A percentile compares a stretch with the other conserved stretches of the same genome.
Evolutionary conservation across 2,888 invertebrate genomes (phyloP).

Genomic region (Drosophila nr. perissopoda): DNA sequence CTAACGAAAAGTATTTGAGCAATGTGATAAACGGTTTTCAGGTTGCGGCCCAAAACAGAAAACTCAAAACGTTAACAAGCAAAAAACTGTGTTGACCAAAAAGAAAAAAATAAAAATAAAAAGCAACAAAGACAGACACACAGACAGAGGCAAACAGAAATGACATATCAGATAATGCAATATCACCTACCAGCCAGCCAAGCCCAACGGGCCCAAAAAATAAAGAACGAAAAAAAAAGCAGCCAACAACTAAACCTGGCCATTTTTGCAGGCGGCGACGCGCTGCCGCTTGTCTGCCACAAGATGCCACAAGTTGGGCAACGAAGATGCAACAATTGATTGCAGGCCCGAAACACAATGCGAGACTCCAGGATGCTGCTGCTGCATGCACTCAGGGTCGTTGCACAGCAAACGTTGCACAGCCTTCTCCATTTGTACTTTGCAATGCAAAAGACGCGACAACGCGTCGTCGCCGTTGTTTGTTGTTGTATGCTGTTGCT

Average conservation of each 20-base stretch:
- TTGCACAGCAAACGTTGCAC: conserved; percentile 59
- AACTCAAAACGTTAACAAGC: conserved; percentile 69
- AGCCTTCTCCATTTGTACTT: conserved; percentile 64
- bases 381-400: conserved; percentile 55
- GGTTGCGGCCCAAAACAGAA: conserved; percentile 45
- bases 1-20: conserved; percentile 63
- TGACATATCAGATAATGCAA: conserved; percentile 84
- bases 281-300: conserved; percentile 58
- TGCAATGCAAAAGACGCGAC: conserved; percentile 72
- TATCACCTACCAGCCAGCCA: conserved; percentile 79
- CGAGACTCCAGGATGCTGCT: conserved; percentile 33
- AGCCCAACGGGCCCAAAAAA: conserved; percentile 20
- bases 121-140: conserved; percentile 56
- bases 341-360: conserved; percentile 62
- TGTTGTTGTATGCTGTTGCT: conserved; percentile 16
- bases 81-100: conserved; percentile 55
- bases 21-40: conserved; percentile 67
- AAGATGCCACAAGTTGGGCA: conserved; percentile 43
- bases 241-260: conserved; percentile 16
- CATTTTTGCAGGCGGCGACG: conserved; percentile 40
- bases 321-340: conserved; percentile 82
- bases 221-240: conserved; percentile 3
- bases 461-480: conserved; percentile 23
- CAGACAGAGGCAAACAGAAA: conserved; percentile 77
- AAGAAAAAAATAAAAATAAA: conserved; percentile 45